Percentiles rank a stretch among this genome's conserved stretches.
Evolutionary conservation across 2,113 vertebrate genomes (phyloP).

Genomic region (Pterocles gutturalis): DNA sequence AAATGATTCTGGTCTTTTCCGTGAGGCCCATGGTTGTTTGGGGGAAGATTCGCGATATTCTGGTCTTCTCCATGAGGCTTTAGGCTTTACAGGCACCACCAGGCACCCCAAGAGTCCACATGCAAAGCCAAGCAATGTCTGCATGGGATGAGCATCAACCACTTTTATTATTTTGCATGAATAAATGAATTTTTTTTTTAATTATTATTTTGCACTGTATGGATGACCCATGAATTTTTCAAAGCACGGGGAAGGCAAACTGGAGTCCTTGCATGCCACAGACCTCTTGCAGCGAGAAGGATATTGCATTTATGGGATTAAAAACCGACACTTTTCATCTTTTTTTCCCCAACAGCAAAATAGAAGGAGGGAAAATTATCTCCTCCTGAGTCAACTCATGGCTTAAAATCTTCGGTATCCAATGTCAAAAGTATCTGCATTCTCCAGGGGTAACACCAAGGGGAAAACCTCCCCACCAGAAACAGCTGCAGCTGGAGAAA

Average conservation of each 20-base stretch:
- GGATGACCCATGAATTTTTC: not conserved
- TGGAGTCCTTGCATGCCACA: not conserved
- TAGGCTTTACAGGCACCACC: not conserved
- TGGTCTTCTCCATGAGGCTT: not conserved
- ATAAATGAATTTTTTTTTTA: not conserved
- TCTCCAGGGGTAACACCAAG: not conserved
- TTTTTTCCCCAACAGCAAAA: not conserved
- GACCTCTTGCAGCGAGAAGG: not conserved
- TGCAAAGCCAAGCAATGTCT: not conserved
- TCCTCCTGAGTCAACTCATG: not conserved
- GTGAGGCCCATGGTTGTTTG: not conserved
- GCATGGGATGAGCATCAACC: fast-evolving
- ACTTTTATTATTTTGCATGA: not conserved
- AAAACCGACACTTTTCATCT: not conserved
- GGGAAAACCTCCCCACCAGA: not conserved
- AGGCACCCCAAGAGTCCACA: not conserved
- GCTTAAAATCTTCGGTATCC: not conserved
- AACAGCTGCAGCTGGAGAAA: not conserved
- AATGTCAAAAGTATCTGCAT: not conserved
- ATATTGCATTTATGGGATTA: conserved; percentile 31
- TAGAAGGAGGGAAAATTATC: conserved; percentile 17
- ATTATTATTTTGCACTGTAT: not conserved
- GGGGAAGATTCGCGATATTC: not conserved
- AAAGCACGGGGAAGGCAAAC: not conserved
- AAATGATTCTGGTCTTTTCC: not conserved